These are phyloP conservation scores for Catharus ustulatus DNA, from an alignment of 2,797 vertebrate species.

Conservation along the genomic window DNA sequence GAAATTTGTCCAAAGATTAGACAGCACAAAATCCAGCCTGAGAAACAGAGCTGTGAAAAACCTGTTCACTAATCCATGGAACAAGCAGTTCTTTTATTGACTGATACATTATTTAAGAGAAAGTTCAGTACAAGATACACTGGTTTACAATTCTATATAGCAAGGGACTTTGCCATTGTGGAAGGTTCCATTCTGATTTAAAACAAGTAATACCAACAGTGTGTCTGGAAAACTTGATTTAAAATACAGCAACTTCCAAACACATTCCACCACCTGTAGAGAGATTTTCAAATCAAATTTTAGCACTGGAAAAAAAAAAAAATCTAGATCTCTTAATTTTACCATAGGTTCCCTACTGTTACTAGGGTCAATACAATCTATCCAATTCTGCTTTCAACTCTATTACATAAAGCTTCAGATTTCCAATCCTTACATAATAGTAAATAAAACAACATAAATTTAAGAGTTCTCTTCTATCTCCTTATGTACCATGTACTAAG, in stretches of 20 bases:
- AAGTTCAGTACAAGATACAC: background rate
- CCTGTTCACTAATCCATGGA: background rate
- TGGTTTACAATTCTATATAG: background rate
- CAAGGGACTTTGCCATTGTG: background rate
- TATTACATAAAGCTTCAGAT: background rate
- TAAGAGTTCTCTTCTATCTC: background rate
- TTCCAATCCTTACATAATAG: background rate
- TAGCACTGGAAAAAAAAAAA: accelerated
- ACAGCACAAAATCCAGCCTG: background rate
- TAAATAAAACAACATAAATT: background rate
- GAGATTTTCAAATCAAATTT: background rate
- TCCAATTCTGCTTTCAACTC: too few relatives aligned
- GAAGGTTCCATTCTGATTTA: background rate
- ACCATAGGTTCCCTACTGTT: background rate
- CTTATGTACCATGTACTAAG: background rate
- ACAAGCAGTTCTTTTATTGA: background rate
- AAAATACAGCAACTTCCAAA: background rate
- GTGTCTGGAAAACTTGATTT: background rate
- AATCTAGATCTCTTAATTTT: background rate
- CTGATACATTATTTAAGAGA: background rate
- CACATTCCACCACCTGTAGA: background rate
- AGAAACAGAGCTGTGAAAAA: background rate
- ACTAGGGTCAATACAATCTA: background rate
- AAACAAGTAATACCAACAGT: background rate
- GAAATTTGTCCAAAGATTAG: background rate